Conservation (phyloP, 2,888 invertebrate species). For the Onchidella celtica region DNA sequence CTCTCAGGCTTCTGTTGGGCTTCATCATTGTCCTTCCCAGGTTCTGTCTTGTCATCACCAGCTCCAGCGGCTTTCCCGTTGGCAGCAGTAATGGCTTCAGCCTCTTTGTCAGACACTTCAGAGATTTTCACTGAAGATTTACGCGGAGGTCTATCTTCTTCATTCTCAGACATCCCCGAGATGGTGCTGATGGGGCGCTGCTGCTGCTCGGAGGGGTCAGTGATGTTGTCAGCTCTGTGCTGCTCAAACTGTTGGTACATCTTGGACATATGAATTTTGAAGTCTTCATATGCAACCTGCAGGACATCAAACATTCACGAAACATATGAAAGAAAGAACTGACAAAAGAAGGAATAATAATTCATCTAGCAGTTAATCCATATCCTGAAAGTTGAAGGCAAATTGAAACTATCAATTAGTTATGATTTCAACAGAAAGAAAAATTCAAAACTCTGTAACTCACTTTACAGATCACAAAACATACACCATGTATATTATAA, state of each 20-base stretch:
- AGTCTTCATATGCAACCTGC: conserved; percentile 98
- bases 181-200: conserved; percentile 97
- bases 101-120: conserved; percentile 64
- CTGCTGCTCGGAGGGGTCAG: conserved; percentile 95
- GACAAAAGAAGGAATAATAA: too few species aligned
- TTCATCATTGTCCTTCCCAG: conserved; percentile 58
- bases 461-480: too few species aligned
- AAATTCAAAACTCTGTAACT: too few species aligned
- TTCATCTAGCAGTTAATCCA: too few species aligned
- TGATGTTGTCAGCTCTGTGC: conserved; percentile 95
- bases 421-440: too few species aligned
- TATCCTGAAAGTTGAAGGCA: too few species aligned
- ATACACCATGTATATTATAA: too few species aligned
- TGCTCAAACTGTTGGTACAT: conserved; percentile 91
- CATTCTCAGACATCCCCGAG: conserved; percentile 84
- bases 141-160: conserved; percentile 58
- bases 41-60: not conserved
- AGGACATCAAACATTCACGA: not conserved
- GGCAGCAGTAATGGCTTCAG: conserved; percentile 52
- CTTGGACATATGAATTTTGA: conserved; percentile 97
- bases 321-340: too few species aligned
- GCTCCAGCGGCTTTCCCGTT: conserved; percentile 48
- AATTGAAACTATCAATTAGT: too few species aligned
- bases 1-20: conserved; percentile 27
- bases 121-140: conserved; percentile 73